Evolutionary conservation across 2,888 invertebrate genomes (phyloP), one percentile per base, ranked within the genome.

Genomic region (Aspidapion aeneum): DNA sequence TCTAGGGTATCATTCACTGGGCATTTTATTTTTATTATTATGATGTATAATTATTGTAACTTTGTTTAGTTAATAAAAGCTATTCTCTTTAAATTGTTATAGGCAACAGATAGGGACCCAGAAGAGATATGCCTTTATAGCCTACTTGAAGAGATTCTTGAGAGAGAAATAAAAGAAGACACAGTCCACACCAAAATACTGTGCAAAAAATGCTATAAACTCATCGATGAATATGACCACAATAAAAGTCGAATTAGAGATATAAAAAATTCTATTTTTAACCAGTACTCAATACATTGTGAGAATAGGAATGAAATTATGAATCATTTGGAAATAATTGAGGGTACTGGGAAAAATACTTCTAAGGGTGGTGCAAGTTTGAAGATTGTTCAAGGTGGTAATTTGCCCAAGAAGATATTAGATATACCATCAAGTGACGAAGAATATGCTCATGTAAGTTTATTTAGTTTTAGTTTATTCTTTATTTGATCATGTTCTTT

Each of bases 161-260:
- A 83, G 57, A 79, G 76, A 61, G 79, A 82, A 1, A 70, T 90
- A 0, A 78, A 77, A 5, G 82, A 85, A 69, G 81, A 83, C 1
- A 78, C 75, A 50, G 82, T 82, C 0, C 86, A 87, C 64, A 83
- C 85, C 0, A 79, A 79, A 57, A 76, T 86, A 18, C 74, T 91
- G 1, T 91, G 91, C 75, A 87, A 86, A 73, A 89, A 88, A 70
- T 91, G 91, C 74, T 85, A 82, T 69, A 85, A 86, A 73, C 73
- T 84, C 5, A 83, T 87, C 57, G 80, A 84, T 18, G 89, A 90
- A 77, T 85, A 86, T 68, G 87, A 88, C 65, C 83, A 84, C 60
- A 74, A 87, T 52, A 82, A 86, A 73, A 79, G 76, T 19, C 71
- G 84, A 75, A 61, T 85, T 63, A 73, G 75, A 2, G 82, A 84